These are phyloP conservation scores for Copidosoma floridanum DNA, from an alignment of 1,140 invertebrate species.

Conservation along the genomic window DNA sequence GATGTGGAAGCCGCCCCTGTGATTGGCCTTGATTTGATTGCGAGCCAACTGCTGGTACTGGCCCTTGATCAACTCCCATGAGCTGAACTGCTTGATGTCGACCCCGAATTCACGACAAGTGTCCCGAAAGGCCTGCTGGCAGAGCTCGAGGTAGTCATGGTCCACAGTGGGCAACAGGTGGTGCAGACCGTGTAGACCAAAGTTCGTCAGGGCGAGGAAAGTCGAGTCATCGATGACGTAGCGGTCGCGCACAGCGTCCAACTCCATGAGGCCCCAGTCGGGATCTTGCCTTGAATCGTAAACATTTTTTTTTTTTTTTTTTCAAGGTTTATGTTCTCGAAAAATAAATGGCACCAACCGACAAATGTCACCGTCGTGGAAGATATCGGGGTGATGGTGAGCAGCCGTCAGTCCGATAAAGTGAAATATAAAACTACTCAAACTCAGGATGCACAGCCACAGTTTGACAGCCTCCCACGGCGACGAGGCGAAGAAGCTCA, in stretches of 20 bases:
- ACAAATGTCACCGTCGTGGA: slow-evolving; percentile 75
- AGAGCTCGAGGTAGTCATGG: slow-evolving; percentile 66
- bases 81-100: slow-evolving; percentile 57
- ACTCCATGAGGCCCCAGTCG: slow-evolving; percentile 78
- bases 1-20: too few relatives aligned
- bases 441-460: slow-evolving; percentile 63
- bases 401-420: slow-evolving; percentile 72
- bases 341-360: too few relatives aligned
- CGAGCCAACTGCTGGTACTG: slow-evolving; percentile 69
- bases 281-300: slow-evolving; percentile 56
- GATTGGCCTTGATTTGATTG: too few relatives aligned
- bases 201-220: slow-evolving; percentile 69
- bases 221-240: slow-evolving; percentile 68
- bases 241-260: slow-evolving; percentile 74
- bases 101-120: slow-evolving; percentile 70
- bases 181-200: slow-evolving; percentile 76
- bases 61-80: slow-evolving; percentile 65
- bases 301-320: too few relatives aligned
- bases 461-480: slow-evolving; percentile 47
- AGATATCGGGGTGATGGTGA: slow-evolving; percentile 81
- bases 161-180: slow-evolving; percentile 82
- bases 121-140: slow-evolving; percentile 66
- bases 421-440: slow-evolving; percentile 64
- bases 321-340: too few relatives aligned
- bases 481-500: slow-evolving; percentile 50